phyloP scores from a whole-genome alignment of 2,113 vertebrate genomes.

The Atractosteus spatula region DNA sequence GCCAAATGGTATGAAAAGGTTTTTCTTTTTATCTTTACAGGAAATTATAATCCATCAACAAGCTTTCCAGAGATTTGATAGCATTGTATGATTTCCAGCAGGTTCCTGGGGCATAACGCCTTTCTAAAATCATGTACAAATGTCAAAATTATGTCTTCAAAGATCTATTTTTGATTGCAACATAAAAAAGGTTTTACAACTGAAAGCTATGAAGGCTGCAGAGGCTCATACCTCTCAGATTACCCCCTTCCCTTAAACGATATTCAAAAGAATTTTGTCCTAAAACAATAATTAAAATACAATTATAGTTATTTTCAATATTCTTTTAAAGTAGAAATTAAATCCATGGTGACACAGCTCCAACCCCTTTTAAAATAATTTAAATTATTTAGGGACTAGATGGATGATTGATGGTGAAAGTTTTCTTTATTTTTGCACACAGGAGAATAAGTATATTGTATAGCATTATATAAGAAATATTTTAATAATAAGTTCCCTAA shows the following conservation, averaged over 20 bases:
- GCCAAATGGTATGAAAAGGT: background rate
- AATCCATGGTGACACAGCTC: too few species aligned
- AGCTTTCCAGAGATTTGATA: background rate
- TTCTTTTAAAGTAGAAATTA: too few species aligned
- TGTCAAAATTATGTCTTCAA: conserved; percentile 13
- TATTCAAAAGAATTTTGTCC: too few species aligned
- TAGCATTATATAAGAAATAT: too few species aligned
- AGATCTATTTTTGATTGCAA: background rate
- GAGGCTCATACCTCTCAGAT: background rate
- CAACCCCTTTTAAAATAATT: too few species aligned
- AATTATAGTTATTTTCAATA: too few species aligned
- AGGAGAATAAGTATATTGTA: too few species aligned
- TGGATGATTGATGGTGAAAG: too few species aligned
- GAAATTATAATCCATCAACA: background rate
- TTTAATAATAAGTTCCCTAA: too few species aligned
- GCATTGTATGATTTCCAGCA: background rate
- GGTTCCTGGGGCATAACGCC: background rate
- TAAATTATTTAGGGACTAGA: too few species aligned
- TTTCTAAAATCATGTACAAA: background rate
- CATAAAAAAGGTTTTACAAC: background rate
- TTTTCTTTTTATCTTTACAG: background rate
- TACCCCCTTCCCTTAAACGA: background rate
- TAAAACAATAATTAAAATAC: too few species aligned
- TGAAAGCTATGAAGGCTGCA: background rate
- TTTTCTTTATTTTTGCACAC: too few species aligned